phyloP scores from a whole-genome alignment of 2,797 vertebrate species.

The Cynodonichthys magdalenae region DNA sequence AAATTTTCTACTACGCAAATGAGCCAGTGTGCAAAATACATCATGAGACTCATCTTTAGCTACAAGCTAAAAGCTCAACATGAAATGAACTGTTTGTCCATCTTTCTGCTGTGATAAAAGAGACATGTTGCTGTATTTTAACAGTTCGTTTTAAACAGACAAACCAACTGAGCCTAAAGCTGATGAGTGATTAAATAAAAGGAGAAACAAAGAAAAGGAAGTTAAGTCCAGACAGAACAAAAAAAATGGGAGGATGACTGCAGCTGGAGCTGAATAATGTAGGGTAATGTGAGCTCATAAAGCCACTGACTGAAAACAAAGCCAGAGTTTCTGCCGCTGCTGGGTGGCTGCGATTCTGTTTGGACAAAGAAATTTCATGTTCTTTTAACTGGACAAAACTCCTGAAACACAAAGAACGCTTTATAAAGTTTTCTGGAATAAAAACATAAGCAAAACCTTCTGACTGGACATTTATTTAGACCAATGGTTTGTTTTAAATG shows the following conservation, averaged over 20 bases:
- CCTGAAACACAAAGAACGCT: background rate
- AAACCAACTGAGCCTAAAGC: slow-evolving; percentile 14
- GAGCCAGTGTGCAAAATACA: background rate
- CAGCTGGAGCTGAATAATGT: slow-evolving; percentile 84
- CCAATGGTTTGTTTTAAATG: background rate
- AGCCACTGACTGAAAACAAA: slow-evolving; percentile 73
- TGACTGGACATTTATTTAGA: too few species aligned
- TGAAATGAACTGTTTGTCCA: background rate
- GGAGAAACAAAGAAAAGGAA: slow-evolving; percentile 27
- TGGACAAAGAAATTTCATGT: background rate
- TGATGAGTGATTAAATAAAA: slow-evolving; percentile 39
- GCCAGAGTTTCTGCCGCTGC: slow-evolving; percentile 67
- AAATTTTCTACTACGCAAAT: background rate
- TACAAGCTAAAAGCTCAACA: background rate
- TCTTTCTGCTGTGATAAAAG: background rate
- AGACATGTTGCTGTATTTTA: background rate
- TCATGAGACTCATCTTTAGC: background rate
- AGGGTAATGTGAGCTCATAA: slow-evolving; percentile 80
- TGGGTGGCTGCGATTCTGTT: slow-evolving; percentile 39
- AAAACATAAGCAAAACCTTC: too few species aligned
- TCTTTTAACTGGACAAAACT: slow-evolving; percentile 9
- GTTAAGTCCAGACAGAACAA: slow-evolving; percentile 19
- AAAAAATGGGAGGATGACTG: slow-evolving; percentile 37
- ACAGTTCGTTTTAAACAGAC: slow-evolving; percentile 11
- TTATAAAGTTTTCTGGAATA: too few species aligned